Percentiles rank a stretch among this genome's conserved stretches.
These are phyloP conservation scores for Trichomycterus rosablanca DNA, from an alignment of 2,113 vertebrate genomes.

Conservation along the genomic window DNA sequence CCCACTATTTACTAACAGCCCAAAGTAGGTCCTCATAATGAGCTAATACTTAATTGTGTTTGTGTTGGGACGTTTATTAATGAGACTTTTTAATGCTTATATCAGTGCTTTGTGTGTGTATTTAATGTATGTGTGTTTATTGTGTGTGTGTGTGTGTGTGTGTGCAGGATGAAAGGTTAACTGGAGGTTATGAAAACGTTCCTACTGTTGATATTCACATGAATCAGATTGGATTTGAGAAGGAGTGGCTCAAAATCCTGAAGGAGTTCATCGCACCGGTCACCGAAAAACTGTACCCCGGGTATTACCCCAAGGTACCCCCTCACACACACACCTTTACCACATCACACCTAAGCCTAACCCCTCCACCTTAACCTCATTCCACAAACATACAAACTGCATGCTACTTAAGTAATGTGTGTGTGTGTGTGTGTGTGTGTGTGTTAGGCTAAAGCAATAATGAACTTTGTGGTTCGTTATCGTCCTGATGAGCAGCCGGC, in stretches of 20 bases:
- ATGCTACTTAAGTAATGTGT: neutral
- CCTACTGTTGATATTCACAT: conserved; percentile 87
- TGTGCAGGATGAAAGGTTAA: conserved; percentile 74
- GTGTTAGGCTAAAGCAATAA: conserved; percentile 74
- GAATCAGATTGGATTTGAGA: conserved; percentile 80
- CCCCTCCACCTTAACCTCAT: too few relatives aligned
- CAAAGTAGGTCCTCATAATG: too few relatives aligned
- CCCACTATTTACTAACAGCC: too few relatives aligned
- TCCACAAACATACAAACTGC: neutral
- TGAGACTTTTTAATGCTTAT: too few relatives aligned
- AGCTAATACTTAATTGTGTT: too few relatives aligned
- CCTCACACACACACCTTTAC: conserved; percentile 4
- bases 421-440: conserved; percentile 28
- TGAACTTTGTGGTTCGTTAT: conserved; percentile 93
- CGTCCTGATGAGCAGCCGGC: conserved; percentile 80
- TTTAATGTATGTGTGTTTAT: neutral
- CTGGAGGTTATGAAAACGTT: conserved; percentile 83
- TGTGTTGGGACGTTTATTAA: too few relatives aligned
- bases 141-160: neutral
- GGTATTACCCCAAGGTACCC: conserved; percentile 79
- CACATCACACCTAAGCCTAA: neutral
- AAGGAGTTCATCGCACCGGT: conserved; percentile 76
- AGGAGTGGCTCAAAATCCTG: conserved; percentile 85
- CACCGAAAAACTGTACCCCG: conserved; percentile 77
- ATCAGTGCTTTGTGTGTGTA: neutral